phyloP scores from a whole-genome alignment of 1,140 invertebrate genomes.

The Eupeodes corollae region DNA sequence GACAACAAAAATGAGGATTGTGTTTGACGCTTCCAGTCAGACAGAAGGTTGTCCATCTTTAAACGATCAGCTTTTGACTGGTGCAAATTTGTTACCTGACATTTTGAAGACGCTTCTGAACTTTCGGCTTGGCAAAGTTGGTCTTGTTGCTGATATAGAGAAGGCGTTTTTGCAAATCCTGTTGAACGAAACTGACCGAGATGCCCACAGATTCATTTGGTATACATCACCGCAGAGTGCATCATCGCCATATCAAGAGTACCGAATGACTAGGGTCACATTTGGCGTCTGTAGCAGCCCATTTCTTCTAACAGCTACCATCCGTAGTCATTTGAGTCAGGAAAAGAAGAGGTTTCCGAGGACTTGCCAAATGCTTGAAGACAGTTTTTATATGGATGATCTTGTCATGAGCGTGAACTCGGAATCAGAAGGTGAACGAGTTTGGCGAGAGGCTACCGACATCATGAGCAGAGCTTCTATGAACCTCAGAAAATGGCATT shows the following conservation, averaged over 20 bases:
- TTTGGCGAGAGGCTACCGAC: neutral
- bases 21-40: constrained; percentile 28
- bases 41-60: neutral
- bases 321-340: neutral
- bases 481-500: constrained; percentile 1
- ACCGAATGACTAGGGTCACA: constrained; percentile 3
- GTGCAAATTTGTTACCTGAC: neutral
- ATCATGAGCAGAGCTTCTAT: neutral
- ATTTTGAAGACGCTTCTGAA: neutral
- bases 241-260: neutral
- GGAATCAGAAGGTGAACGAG: neutral
- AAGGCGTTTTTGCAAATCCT: neutral
- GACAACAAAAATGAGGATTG: constrained; percentile 23
- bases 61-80: neutral
- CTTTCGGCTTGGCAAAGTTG: neutral
- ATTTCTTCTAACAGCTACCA: neutral
- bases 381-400: constrained; percentile 1
- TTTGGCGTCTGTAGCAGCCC: neutral
- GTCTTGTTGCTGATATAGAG: too few species aligned
- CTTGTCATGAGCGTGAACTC: neutral
- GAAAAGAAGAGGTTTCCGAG: neutral
- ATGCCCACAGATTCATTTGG: constrained; percentile 1
- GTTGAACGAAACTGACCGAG: neutral
- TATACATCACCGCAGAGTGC: neutral
- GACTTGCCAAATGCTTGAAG: neutral